phyloP scores from a whole-genome alignment of 2,113 vertebrate genomes.

The Garra rufa region DNA sequence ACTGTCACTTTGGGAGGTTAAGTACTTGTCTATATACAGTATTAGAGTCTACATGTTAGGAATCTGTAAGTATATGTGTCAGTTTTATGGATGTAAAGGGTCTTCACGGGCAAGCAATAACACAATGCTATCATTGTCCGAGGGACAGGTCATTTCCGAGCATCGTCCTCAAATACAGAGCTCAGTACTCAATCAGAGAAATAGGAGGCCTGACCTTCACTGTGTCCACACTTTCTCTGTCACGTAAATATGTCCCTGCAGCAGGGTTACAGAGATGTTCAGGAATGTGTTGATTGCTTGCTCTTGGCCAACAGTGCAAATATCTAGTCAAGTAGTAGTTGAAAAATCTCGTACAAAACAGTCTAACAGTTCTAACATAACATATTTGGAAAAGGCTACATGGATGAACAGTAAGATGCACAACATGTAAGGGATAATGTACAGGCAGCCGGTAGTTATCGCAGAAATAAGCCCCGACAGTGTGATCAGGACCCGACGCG shows the following conservation, averaged over 20 bases:
- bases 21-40: background rate
- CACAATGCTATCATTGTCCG: background rate
- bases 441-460: too few species aligned
- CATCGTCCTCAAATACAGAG: background rate
- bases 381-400: too few species aligned
- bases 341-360: background rate
- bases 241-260: background rate
- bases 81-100: conserved; percentile 6
- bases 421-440: too few species aligned
- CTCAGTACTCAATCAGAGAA: background rate
- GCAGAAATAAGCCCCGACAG: too few species aligned
- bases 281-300: background rate
- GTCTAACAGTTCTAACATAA: too few species aligned
- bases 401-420: too few species aligned
- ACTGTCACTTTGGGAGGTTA: conserved; percentile 1
- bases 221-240: background rate
- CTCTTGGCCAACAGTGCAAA: background rate
- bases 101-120: background rate
- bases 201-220: background rate
- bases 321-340: background rate
- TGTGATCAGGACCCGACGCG: too few species aligned
- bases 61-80: background rate
- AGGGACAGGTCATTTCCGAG: background rate
- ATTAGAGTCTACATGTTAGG: background rate
- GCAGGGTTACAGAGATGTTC: background rate